Evolutionary conservation across 2,113 vertebrate species (phyloP).

Genomic region (Polyodon spathula): DNA sequence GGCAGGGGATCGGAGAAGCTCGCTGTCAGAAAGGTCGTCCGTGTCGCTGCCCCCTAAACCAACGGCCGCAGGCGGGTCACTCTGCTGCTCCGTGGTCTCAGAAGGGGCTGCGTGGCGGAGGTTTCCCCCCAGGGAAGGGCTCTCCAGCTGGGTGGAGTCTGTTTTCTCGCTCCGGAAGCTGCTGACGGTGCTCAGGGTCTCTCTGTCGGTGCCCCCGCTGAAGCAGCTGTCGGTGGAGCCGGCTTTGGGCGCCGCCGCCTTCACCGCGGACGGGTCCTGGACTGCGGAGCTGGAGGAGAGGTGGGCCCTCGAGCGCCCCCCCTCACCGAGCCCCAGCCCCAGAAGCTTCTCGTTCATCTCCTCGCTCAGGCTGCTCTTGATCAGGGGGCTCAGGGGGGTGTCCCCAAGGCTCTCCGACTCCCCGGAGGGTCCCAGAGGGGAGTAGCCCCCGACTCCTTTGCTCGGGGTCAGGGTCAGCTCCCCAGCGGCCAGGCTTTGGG

Average conservation of each 20-base stretch:
- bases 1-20: conserved; percentile 58
- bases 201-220: conserved; percentile 70
- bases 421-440: conserved; percentile 47
- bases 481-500: conserved; percentile 14
- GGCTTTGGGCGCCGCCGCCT: conserved; percentile 56
- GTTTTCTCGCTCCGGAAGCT: conserved; percentile 85
- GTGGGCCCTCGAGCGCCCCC: not conserved
- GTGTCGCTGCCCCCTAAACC: conserved; percentile 58
- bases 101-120: conserved; percentile 29
- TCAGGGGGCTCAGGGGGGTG: conserved; percentile 73
- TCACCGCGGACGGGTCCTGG: conserved; percentile 47
- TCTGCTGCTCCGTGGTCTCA: conserved; percentile 23
- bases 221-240: conserved; percentile 83
- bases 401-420: conserved; percentile 65
- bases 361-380: conserved; percentile 76
- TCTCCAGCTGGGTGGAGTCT: conserved; percentile 79
- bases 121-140: conserved; percentile 58
- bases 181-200: conserved; percentile 72
- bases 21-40: conserved; percentile 67
- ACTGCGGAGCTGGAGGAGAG: conserved; percentile 48
- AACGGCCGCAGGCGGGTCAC: conserved; percentile 29
- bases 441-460: conserved; percentile 43
- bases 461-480: conserved; percentile 29
- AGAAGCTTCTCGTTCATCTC: conserved; percentile 76
- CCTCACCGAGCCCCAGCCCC: conserved; percentile 59